Percentiles rank a stretch among this genome's conserved stretches.
Evolutionary conservation across 2,888 invertebrate genomes (phyloP).

Genomic region (Aphodius sticticus): DNA sequence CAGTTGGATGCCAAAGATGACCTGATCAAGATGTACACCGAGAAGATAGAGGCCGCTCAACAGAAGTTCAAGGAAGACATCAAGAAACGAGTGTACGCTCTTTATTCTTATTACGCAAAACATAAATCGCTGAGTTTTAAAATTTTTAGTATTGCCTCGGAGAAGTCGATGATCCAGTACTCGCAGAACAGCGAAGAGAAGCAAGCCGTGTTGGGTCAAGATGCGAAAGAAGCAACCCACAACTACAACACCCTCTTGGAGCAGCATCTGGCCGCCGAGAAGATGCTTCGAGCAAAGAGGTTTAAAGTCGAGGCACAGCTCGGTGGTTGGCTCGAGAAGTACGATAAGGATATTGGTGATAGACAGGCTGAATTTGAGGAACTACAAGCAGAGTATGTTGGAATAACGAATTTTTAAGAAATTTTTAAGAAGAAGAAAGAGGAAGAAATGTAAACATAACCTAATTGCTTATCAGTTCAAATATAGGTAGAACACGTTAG

Average conservation of each 20-base stretch:
- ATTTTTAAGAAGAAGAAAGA: too few species aligned
- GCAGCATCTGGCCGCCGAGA: slow-evolving; percentile 63
- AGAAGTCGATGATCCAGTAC: slow-evolving; percentile 62
- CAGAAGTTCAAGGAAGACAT: slow-evolving; percentile 45
- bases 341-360: slow-evolving; percentile 67
- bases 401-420: too few species aligned
- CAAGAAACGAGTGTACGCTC: slow-evolving; percentile 37
- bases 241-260: slow-evolving; percentile 61
- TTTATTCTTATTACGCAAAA: neutral
- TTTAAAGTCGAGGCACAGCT: slow-evolving; percentile 68
- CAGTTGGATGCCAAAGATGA: slow-evolving; percentile 54
- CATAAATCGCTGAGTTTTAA: neutral
- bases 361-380: slow-evolving; percentile 66
- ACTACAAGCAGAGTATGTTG: slow-evolving; percentile 53
- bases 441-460: too few species aligned
- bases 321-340: slow-evolving; percentile 66
- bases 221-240: slow-evolving; percentile 59
- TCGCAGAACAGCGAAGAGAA: slow-evolving; percentile 61
- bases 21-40: slow-evolving; percentile 53
- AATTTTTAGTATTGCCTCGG: slow-evolving; percentile 48
- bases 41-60: slow-evolving; percentile 51
- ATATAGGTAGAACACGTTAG: too few species aligned
- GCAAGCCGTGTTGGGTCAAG: slow-evolving; percentile 62
- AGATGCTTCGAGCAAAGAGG: slow-evolving; percentile 63
- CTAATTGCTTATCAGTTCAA: too few species aligned